Evolutionary conservation across 2,888 invertebrate species (phyloP).

Genomic region (Drosophila ochracea): DNA sequence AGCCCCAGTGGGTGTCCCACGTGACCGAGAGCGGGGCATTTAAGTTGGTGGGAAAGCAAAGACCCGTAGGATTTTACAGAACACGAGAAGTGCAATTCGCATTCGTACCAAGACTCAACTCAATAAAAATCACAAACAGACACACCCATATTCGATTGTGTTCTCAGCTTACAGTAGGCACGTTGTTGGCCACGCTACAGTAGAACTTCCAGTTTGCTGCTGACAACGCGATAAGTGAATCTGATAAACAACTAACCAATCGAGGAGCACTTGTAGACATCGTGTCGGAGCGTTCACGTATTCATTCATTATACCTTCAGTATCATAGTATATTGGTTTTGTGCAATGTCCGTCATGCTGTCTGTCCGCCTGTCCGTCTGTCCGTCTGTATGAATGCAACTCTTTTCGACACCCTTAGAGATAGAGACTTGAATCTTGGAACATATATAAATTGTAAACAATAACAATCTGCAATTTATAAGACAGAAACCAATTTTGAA

Average conservation of each 20-base stretch:
- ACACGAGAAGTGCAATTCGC: constrained; percentile 15
- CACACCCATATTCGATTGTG: constrained; percentile 7
- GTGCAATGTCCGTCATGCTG: background rate
- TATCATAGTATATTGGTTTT: background rate
- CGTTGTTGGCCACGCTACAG: constrained; percentile 34
- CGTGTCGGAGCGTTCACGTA: constrained; percentile 9
- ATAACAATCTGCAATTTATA: background rate
- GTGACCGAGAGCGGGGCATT: constrained; percentile 23
- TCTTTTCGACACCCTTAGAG: background rate
- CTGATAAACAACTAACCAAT: constrained; percentile 13
- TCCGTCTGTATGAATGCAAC: background rate
- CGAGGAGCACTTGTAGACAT: constrained; percentile 15
- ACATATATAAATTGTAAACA: no score
- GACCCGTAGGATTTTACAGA: constrained; percentile 14
- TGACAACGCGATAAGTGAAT: constrained; percentile 21
- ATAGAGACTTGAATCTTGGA: background rate
- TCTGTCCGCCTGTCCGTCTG: background rate
- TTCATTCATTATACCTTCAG: constrained; percentile 17
- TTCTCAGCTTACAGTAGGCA: constrained; percentile 21
- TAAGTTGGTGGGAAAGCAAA: constrained; percentile 13
- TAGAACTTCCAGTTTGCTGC: constrained; percentile 7
- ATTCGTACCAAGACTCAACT: background rate
- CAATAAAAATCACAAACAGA: constrained; percentile 7
- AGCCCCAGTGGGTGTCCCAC: constrained; percentile 30
- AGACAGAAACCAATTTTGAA: background rate